Conservation (phyloP, 2,888 invertebrate genomes). For the Malacosoma neustria region DNA sequence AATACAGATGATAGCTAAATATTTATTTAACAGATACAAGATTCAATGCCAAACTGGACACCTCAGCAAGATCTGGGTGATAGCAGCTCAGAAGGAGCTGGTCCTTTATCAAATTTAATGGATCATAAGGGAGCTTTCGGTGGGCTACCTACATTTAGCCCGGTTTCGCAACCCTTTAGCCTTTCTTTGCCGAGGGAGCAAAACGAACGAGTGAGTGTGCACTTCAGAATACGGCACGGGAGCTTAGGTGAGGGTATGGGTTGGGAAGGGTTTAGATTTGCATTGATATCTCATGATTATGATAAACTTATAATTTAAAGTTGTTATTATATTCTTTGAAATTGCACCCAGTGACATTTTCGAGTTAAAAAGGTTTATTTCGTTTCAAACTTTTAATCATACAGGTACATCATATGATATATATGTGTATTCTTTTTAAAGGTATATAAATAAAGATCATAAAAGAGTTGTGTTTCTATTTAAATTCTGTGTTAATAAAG, state of each 20-base stretch:
- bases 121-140: constrained; percentile 10
- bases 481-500: too few species aligned
- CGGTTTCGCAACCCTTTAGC: constrained; percentile 80
- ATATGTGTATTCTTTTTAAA: too few species aligned
- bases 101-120: constrained; percentile 20
- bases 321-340: too few species aligned
- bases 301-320: background rate
- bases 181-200: constrained; percentile 82
- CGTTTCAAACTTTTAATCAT: too few species aligned
- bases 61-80: constrained; percentile 91
- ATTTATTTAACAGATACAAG: constrained; percentile 21
- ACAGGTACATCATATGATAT: too few species aligned
- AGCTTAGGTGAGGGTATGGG: constrained; percentile 31
- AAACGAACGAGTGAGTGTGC: constrained; percentile 48
- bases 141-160: constrained; percentile 47
- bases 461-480: too few species aligned
- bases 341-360: too few species aligned
- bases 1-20: too few species aligned
- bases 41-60: constrained; percentile 76
- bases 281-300: background rate
- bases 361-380: too few species aligned
- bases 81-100: constrained; percentile 66
- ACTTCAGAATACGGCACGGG: constrained; percentile 30
- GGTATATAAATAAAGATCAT: too few species aligned
- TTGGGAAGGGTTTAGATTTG: constrained; percentile 2